These are phyloP conservation scores for Nemopilema nomurai DNA, from an alignment of 30 jellyfish, hydroid and myxozoan genomes.

Conservation along the genomic window DNA sequence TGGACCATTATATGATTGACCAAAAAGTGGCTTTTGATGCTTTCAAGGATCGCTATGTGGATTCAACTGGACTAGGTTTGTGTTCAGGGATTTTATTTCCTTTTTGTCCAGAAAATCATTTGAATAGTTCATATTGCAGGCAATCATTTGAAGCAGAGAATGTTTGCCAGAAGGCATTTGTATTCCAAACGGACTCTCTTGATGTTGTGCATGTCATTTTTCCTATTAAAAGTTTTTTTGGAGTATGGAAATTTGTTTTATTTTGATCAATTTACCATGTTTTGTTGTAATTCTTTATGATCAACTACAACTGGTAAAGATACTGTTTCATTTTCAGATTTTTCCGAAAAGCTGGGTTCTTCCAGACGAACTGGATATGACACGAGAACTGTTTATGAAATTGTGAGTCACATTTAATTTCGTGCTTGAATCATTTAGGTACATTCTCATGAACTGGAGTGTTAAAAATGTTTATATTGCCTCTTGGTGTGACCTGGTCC, in stretches of 20 bases:
- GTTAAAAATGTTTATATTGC: too few relatives aligned
- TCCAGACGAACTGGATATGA: constrained; percentile 76
- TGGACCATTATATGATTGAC: constrained; percentile 71
- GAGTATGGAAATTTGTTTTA: too few relatives aligned
- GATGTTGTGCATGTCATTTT: too few relatives aligned
- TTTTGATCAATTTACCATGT: too few relatives aligned
- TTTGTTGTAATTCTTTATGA: not conserved
- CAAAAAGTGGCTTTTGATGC: constrained; percentile 80
- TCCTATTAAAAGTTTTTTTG: too few relatives aligned
- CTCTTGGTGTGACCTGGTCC: too few relatives aligned
- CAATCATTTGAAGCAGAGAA: too few relatives aligned
- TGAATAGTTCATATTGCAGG: too few relatives aligned
- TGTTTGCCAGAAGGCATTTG: too few relatives aligned
- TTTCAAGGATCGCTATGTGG: constrained; percentile 89
- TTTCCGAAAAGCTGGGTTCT: constrained; percentile 74
- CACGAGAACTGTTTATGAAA: constrained; percentile 87
- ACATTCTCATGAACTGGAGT: too few relatives aligned
- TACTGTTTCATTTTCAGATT: constrained; percentile 62
- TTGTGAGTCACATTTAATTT: constrained; percentile 56
- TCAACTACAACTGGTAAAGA: not conserved
- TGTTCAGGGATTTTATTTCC: not conserved
- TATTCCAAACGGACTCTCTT: too few relatives aligned
- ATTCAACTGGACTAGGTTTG: constrained; percentile 80
- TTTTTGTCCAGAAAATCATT: too few relatives aligned
- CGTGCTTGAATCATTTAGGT: not conserved